Evolutionary conservation across 2,888 invertebrate genomes (phyloP), one percentile per base, ranked within the genome.

Genomic region (Operophtera brumata): DNA sequence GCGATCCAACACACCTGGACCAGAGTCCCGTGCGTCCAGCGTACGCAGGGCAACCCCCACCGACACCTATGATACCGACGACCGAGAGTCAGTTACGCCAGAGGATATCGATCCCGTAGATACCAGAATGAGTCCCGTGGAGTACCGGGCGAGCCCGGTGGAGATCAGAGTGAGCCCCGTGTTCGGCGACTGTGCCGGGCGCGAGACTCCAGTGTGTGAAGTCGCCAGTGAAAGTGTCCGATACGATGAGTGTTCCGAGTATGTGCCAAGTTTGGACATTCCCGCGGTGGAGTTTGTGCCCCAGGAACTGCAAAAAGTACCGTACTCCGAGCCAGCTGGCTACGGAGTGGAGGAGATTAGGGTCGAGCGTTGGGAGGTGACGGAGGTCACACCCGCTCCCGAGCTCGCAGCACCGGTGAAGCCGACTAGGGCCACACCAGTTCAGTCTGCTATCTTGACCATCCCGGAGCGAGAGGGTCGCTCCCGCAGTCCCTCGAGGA

Each of bases 151-250:
- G 37, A 47, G 46, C 25, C 37, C 46, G 39, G 36, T 13, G 13
- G 37, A 47, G 28, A 37, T 37, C 8, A 37, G 46, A 47, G 46
- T 47, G 34, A 36, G 13, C 13, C 13, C 36, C 41, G 30, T 30
- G 39, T 5, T 30, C 50, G 62, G 67, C 56, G 64, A 61, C 47
- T 58, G 60, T 58, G 61, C 52, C 50, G 75, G 78, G 47, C 74
- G 78, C 79, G 86, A 82, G 63, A 73, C 71, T 59, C 67, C 64
- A 62, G 77, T 78, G 72, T 79, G 43, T 43, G 47, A 75, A 64
- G 65, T 71, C 63, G 68, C 71, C 61, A 80, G 86, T 87, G 87
- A 82, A 71, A 84, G 85, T 85, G 86, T 79, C 67, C 65, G 71
- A 59, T 73, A 68, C 69, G 74, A 65, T 30, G 62, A 71, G 75